Evolutionary conservation across 2,113 vertebrate genomes (phyloP).

Genomic region (Aphyosemion australe): DNA sequence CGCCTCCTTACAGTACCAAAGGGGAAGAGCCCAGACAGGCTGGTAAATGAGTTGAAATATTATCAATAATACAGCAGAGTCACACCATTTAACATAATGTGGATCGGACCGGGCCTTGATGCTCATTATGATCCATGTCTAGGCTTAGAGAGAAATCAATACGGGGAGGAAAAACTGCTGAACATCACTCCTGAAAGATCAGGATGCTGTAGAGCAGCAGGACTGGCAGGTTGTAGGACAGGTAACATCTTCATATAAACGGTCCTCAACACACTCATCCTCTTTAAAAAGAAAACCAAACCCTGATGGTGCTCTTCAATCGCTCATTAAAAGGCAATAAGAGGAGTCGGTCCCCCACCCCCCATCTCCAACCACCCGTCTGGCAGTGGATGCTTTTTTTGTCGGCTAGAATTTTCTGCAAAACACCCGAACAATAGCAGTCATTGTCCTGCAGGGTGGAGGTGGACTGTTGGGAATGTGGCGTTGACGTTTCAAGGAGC

Average conservation of each 20-base stretch:
- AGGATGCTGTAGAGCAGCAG: constrained; percentile 12
- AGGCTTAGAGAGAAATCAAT: constrained; percentile 53
- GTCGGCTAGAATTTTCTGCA: constrained; percentile 57
- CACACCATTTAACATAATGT: constrained; percentile 55
- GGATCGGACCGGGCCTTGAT: constrained; percentile 30
- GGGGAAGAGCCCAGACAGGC: constrained; percentile 22
- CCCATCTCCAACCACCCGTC: constrained; percentile 47
- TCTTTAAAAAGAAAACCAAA: constrained; percentile 38
- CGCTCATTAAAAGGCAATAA: constrained; percentile 58
- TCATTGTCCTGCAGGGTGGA: too few species aligned
- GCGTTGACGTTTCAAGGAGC: too few species aligned
- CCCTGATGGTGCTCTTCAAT: constrained; percentile 32
- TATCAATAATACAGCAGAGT: constrained; percentile 43
- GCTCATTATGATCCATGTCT: constrained; percentile 48
- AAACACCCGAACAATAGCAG: constrained; percentile 61
- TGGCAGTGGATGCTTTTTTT: constrained; percentile 54
- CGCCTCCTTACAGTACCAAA: constrained; percentile 40
- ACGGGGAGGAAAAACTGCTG: constrained; percentile 25
- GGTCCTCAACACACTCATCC: constrained; percentile 23
- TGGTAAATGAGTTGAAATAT: constrained; percentile 33
- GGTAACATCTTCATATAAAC: constrained; percentile 17
- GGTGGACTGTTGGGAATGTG: too few species aligned
- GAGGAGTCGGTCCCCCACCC: constrained; percentile 44
- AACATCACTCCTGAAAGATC: constrained; percentile 40
- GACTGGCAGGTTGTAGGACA: constrained; percentile 5